These are phyloP conservation scores for Drosophila tanythrix DNA, from an alignment of 2,888 invertebrate species.

Conservation along the genomic window DNA sequence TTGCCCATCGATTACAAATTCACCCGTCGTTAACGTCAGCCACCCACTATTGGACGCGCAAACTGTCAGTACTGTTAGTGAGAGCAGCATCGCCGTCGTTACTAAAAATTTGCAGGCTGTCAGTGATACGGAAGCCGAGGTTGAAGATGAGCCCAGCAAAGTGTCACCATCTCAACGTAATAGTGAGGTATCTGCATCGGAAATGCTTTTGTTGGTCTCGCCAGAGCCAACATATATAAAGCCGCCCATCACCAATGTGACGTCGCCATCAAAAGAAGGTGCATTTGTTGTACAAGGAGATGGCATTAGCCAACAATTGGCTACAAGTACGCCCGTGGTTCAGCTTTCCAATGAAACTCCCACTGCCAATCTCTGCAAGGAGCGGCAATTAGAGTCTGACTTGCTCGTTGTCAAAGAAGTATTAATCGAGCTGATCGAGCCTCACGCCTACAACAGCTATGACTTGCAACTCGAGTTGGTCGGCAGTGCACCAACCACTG, in stretches of 20 bases:
- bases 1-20: conserved; percentile 63
- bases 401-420: conserved; percentile 71
- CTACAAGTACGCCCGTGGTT: conserved; percentile 13
- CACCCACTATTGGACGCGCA: conserved; percentile 50
- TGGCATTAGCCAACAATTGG: conserved; percentile 1
- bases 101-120: conserved; percentile 47
- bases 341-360: conserved; percentile 37
- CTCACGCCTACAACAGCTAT: background rate
- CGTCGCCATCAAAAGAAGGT: conserved; percentile 48
- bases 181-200: background rate
- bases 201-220: background rate
- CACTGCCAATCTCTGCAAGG: background rate
- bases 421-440: conserved; percentile 80
- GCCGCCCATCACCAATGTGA: conserved; percentile 62
- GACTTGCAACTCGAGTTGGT: background rate
- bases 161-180: background rate
- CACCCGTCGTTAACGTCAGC: conserved; percentile 63
- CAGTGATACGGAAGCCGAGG: conserved; percentile 47
- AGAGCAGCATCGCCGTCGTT: conserved; percentile 7
- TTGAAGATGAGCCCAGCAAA: background rate
- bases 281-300: background rate
- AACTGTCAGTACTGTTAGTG: conserved; percentile 23
- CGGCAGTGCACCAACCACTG: background rate
- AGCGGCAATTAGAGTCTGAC: conserved; percentile 29
- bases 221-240: background rate